Conservation (phyloP, 23 tunicate species). For the Ascidia mentula region DNA sequence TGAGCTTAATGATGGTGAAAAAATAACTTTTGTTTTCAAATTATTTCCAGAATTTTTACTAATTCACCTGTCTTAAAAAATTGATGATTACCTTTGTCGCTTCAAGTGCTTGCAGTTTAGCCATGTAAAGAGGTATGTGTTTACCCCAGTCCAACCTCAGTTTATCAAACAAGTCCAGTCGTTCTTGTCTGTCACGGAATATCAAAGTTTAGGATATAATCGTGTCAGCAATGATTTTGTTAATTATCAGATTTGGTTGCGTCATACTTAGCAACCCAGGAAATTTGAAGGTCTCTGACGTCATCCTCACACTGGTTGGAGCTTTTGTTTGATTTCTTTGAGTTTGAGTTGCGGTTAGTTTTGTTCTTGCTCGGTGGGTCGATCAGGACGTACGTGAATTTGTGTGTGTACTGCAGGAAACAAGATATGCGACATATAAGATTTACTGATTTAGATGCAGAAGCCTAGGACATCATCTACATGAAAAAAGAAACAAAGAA, state of each 20-base stretch:
- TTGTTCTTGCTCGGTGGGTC: constrained; percentile 57
- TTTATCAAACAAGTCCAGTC: constrained; percentile 42
- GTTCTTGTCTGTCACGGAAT: constrained; percentile 42
- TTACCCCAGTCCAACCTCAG: constrained; percentile 66
- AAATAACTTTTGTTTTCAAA: no score
- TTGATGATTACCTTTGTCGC: constrained; percentile 51
- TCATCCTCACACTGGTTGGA: constrained; percentile 56
- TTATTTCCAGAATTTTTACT: no score
- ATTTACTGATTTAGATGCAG: no score
- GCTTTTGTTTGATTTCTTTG: background rate
- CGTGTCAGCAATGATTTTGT: no score
- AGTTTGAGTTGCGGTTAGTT: background rate
- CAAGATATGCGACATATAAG: no score
- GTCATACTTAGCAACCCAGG: constrained; percentile 81
- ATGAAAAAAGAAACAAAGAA: no score
- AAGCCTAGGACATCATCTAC: no score
- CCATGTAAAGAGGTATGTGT: constrained; percentile 72
- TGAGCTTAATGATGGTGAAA: no score
- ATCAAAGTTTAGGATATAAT: background rate
- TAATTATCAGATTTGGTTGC: no score
- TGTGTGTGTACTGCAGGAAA: constrained; percentile 5
- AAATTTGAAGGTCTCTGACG: constrained; percentile 68
- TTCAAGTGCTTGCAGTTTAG: constrained; percentile 68
- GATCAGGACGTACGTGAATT: constrained; percentile 47
- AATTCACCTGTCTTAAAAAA: no score